Evolutionary conservation across 2,888 invertebrate species (phyloP).

Genomic region (Pegoplata infirma): DNA sequence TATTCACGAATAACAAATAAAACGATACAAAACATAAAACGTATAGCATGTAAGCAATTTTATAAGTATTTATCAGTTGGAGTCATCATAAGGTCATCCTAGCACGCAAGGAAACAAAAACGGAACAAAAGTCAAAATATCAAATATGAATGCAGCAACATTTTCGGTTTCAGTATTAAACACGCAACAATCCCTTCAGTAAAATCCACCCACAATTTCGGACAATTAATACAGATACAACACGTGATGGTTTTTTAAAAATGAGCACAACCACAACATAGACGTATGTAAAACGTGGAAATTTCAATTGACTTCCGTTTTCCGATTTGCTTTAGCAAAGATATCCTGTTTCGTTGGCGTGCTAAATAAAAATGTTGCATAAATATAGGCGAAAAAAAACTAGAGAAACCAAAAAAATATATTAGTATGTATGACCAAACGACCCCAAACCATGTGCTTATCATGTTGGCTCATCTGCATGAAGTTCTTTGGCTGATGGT

Average conservation of each 20-base stretch:
- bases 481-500: conserved; percentile 46
- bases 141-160: conserved; percentile 41
- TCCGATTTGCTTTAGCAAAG: conserved; percentile 54
- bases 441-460: conserved; percentile 51
- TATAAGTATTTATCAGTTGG: conserved; percentile 65
- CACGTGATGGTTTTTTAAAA: conserved; percentile 40
- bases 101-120: conserved; percentile 57
- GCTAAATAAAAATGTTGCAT: conserved; percentile 56
- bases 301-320: conserved; percentile 60
- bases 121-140: conserved; percentile 47
- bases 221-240: conserved; percentile 37
- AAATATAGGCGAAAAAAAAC: conserved; percentile 46
- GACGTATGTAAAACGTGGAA: conserved; percentile 47
- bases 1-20: not conserved
- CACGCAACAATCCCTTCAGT: conserved; percentile 31
- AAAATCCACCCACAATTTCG: conserved; percentile 47
- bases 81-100: conserved; percentile 76
- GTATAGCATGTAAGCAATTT: conserved; percentile 42
- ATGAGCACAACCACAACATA: conserved; percentile 10
- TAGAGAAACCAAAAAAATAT: not conserved
- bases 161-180: conserved; percentile 3
- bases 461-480: conserved; percentile 63
- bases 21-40: conserved; percentile 17
- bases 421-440: conserved; percentile 17
- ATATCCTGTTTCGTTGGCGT: conserved; percentile 56